Evolutionary conservation across 2,797 vertebrate genomes (phyloP), one percentile per base, ranked within the genome.

Genomic region (Sus cebifrons): DNA sequence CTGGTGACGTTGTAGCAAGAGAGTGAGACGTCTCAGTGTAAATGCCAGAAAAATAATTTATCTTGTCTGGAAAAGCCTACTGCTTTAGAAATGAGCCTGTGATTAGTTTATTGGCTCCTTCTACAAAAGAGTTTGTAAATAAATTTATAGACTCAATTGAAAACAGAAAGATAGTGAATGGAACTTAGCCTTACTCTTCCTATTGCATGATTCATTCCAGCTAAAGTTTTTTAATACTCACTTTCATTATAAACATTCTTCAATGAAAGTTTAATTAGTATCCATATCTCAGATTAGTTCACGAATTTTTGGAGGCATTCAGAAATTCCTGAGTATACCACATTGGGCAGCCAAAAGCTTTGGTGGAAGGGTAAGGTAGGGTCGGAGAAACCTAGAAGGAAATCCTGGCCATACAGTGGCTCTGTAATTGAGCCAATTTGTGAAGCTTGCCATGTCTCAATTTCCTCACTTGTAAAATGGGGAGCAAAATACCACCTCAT

Each of bases 21-120:
- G 68, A 70, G 17, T 44, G 49, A 93, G 75, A 81, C 29, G 14
- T 27, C 27, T 62, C 21, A 65, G 36, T 62, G 44, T 86, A 89
- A 79, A 73, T 84, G 70, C 32, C 81, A 93, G 84, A 27, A 85
- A 96, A 96, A 36, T 52, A 18, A 86, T 87, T 96, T 88, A 58
- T 88, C 49, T 94, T 75, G 40, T 54, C 71, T 86, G n/a, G 67
- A 84, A 93, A 73, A 81, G 16, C 82, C 49, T 78, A 32, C 23
- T 49, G 20, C 40, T 21, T 94, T 86, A 91, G 83, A 86, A 95
- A 87, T 54, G 20, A 12, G 23, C 65, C 32, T 77, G 6, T 89
- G 93, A 44, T 62, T 78, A n/a, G 83, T 64, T 91, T 13, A 25
- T 27, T 95, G 77, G 18, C 40, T 89, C 88, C 52, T 96, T 97